phyloP scores from a whole-genome alignment of 1,140 invertebrate genomes.

The Caenorhabditis tropicalis region DNA sequence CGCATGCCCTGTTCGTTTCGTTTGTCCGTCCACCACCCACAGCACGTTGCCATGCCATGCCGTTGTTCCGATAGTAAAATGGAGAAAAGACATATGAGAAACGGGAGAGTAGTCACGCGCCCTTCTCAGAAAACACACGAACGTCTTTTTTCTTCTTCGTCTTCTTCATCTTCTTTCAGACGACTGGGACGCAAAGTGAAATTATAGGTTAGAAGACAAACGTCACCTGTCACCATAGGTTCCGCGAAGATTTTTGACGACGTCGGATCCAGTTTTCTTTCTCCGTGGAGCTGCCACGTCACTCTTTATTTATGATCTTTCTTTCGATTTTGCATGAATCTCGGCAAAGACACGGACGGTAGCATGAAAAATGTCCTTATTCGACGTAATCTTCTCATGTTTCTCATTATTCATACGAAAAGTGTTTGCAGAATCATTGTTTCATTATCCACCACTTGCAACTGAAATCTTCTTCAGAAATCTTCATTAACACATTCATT shows the following conservation, averaged over 20 bases:
- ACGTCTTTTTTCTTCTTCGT: not conserved
- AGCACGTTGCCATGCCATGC: slow-evolving; percentile 3
- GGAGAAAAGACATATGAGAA: not conserved
- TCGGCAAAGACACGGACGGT: no score
- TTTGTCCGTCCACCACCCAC: not conserved
- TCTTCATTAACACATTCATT: no score
- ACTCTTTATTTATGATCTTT: not conserved
- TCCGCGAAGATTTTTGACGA: not conserved
- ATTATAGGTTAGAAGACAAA: not conserved
- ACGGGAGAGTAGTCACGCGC: not conserved
- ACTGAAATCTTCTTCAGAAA: no score
- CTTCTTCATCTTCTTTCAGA: not conserved
- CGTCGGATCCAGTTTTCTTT: not conserved
- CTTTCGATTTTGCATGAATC: not conserved
- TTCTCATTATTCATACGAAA: no score
- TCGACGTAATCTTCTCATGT: no score
- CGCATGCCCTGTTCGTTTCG: not conserved
- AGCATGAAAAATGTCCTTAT: no score
- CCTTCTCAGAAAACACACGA: not conserved
- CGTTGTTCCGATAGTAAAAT: slow-evolving; percentile 4
- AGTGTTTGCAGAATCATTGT: no score
- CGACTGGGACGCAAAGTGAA: not conserved
- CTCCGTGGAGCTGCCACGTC: not conserved
- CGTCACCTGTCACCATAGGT: not conserved
- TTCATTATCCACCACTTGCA: no score